phyloP scores from a whole-genome alignment of 2,797 vertebrate genomes.

The Acridotheres tristis region DNA sequence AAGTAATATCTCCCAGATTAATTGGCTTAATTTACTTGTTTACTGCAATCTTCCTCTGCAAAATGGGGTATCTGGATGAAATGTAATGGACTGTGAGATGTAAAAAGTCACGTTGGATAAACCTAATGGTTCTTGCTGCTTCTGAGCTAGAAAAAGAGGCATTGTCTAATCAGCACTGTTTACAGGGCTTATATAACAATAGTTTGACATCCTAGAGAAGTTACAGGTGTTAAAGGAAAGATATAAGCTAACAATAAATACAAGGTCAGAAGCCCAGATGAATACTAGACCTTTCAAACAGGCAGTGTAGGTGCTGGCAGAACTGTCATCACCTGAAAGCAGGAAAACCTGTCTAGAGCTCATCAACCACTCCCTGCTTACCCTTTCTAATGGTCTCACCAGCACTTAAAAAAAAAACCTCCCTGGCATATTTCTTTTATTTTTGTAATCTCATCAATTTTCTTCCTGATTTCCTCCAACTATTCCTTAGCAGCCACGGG shows the following conservation, averaged over 20 bases:
- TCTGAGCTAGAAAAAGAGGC: background rate
- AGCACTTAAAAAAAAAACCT: background rate
- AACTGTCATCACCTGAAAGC: background rate
- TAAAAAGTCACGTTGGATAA: background rate
- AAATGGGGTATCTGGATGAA: background rate
- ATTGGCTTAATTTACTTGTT: background rate
- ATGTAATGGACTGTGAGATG: background rate
- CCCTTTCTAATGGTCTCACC: background rate
- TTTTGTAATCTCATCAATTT: background rate
- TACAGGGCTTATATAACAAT: background rate
- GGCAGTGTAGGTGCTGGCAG: background rate
- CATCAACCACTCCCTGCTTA: background rate
- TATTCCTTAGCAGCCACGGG: background rate
- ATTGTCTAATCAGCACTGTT: background rate
- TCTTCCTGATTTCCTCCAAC: background rate
- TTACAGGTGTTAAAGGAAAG: background rate
- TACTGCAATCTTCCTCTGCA: background rate
- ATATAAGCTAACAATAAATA: background rate
- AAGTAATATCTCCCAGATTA: background rate
- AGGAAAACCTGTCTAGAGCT: background rate
- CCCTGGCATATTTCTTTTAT: background rate
- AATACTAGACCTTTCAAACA: background rate
- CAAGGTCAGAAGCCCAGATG: background rate
- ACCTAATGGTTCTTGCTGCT: background rate
- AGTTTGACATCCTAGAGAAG: background rate